These are phyloP conservation scores for Nyleta sp. DNA, from an alignment of 2,888 invertebrate species.

Conservation along the genomic window DNA sequence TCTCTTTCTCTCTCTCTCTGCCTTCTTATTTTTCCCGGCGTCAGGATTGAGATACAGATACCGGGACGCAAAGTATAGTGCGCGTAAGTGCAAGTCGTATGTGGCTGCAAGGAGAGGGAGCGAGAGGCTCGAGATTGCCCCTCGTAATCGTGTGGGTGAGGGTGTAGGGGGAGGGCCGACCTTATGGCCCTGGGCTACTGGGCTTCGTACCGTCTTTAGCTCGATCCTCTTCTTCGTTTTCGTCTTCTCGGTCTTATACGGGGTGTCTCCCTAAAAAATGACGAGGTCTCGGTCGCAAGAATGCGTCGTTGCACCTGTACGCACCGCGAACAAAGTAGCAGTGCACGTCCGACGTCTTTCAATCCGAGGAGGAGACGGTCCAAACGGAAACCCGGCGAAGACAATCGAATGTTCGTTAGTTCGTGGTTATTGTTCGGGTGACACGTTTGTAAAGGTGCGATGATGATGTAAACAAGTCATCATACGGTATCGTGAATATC, in stretches of 20 bases:
- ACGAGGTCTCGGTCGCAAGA: slow-evolving; percentile 14
- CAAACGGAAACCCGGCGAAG: no score
- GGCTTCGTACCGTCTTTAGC: slow-evolving; percentile 77
- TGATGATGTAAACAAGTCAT: no score
- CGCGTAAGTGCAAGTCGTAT: slow-evolving; percentile 73
- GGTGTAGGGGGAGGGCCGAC: slow-evolving; percentile 79
- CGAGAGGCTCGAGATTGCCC: slow-evolving; percentile 59
- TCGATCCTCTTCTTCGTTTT: slow-evolving; percentile 61
- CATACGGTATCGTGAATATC: no score
- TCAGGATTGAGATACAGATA: slow-evolving; percentile 80
- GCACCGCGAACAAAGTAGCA: neutral
- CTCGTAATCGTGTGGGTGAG: slow-evolving; percentile 74
- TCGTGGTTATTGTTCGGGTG: no score
- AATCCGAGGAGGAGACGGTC: no score
- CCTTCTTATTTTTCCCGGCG: slow-evolving; percentile 67
- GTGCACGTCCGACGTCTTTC: no score
- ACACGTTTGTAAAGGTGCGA: no score
- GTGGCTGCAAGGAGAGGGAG: slow-evolving; percentile 51
- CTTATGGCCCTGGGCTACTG: slow-evolving; percentile 81
- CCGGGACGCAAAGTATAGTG: slow-evolving; percentile 77
- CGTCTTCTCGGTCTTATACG: slow-evolving; percentile 60
- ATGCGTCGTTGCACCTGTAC: slow-evolving; percentile 18
- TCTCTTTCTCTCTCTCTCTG: slow-evolving; percentile 1
- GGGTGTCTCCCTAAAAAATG: slow-evolving; percentile 57
- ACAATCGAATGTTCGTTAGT: no score